Base-by-base conservation (phyloP, 1,140 invertebrate genomes). In the Zaprionus gabonicus region DNA sequence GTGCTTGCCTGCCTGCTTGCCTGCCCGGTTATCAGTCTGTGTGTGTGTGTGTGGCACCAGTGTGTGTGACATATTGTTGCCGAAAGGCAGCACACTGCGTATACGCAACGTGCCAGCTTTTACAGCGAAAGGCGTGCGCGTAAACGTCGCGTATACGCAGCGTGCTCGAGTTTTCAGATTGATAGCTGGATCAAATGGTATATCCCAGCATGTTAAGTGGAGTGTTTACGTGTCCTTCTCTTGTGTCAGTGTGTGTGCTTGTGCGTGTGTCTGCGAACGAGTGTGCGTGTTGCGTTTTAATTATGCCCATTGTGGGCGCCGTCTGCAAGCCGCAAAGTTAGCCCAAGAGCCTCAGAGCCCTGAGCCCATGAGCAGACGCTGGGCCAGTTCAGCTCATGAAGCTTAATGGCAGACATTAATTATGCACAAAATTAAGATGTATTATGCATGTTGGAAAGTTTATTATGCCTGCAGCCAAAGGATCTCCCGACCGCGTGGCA, bases 111-210 rank as follows among this genome's bases (percentile, higher is more conserved):
- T 69, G 49, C 10, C 10, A 67, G 25, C 23, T 7, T 25, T 38
- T 23, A 34, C 46, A 17, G 31, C 17, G 38, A 62, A 41, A 9
- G 41, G 23, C 15, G 36, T 34, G 13, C 27, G 59, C 51, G 60
- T 20, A 10, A 15, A 53, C 34, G 55, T 23, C 69, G 65, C 76
- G 65, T 74, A 78, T 78, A 69, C 71, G 76, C 57, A 68, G 55
- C 56, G 62, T 71, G 56, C 56, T 76, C 72, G 38, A 58, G 56
- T 77, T 82, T 68, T 60, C 60, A 90, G 86, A 88, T 88, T 87
- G 85, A 90, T 90, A 72, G 73, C 81, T 68, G 85, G 79, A 90
- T 90, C 85, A 90, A 88, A 88, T 88, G 82, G 71, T 85, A 90
- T 90, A 80, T 80, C 79, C 69, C 79, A 74, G 81, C 79, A 81